phyloP scores from a whole-genome alignment of 2,888 invertebrate genomes.

The Hesperia comma region DNA sequence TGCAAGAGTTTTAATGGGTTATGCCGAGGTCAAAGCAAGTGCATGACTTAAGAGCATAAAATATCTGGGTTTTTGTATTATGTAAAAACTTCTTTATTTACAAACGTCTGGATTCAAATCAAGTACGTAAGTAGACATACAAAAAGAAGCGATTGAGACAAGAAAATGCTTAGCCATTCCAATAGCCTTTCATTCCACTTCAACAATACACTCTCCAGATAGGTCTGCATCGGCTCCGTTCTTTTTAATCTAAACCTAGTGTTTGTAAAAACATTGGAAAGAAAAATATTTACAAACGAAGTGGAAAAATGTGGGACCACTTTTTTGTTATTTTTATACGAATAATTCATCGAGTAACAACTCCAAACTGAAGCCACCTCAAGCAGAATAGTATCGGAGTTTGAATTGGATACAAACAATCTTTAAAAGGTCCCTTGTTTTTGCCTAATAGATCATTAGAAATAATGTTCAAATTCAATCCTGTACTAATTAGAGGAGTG shows the following conservation, averaged over 20 bases:
- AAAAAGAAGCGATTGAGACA: background rate
- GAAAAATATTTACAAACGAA: background rate
- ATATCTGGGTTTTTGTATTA: background rate
- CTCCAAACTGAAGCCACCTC: too few species aligned
- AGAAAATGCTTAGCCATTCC: constrained; percentile 9
- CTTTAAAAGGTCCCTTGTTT: too few species aligned
- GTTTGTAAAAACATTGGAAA: background rate
- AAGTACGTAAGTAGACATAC: background rate
- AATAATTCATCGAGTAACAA: background rate
- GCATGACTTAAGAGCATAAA: background rate
- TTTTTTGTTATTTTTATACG: background rate
- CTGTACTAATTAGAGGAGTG: too few species aligned
- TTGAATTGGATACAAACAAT: too few species aligned
- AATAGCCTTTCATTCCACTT: background rate
- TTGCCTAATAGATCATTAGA: too few species aligned
- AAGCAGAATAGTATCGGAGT: too few species aligned
- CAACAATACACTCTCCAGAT: constrained; percentile 4
- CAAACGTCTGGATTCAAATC: background rate
- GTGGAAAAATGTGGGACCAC: background rate
- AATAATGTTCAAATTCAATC: too few species aligned
- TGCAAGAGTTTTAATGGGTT: constrained; percentile 6
- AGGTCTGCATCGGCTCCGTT: background rate
- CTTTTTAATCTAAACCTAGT: constrained; percentile 13
- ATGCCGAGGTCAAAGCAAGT: constrained; percentile 3
- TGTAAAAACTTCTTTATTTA: background rate